A percentile compares a stretch with the other conserved stretches of the same genome.
Evolutionary conservation across 2,113 vertebrate species (phyloP).

Genomic region (Vireo altiloquus): DNA sequence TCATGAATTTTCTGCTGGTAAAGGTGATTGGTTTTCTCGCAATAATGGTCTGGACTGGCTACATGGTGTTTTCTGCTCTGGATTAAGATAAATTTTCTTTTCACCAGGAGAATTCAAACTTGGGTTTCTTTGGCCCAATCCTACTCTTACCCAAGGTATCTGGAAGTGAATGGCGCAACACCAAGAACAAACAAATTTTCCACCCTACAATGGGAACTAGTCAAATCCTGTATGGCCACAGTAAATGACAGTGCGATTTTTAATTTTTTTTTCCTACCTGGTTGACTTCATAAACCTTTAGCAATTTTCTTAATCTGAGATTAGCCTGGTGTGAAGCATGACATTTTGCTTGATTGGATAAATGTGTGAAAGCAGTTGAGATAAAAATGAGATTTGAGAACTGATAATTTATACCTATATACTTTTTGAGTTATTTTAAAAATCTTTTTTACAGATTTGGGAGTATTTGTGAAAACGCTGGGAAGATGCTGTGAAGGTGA

Average conservation of each 20-base stretch:
- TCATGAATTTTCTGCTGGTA: not conserved
- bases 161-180: not conserved
- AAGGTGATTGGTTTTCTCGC: not conserved
- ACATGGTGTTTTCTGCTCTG: not conserved
- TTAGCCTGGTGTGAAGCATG: not conserved
- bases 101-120: not conserved
- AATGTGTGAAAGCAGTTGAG: not conserved
- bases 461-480: not conserved
- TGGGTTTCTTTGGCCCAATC: not conserved
- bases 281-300: not conserved
- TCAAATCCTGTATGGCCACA: not conserved
- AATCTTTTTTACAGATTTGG: not conserved
- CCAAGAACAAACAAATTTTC: not conserved
- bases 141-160: not conserved
- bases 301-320: not conserved
- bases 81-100: not conserved
- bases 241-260: not conserved
- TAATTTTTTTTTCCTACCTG: not conserved
- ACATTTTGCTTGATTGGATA: not conserved
- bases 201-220: rapidly evolving
- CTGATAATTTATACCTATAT: not conserved
- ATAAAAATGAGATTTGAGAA: not conserved
- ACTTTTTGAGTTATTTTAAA: not conserved
- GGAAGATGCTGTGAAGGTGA: not conserved
- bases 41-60: not conserved